Evolutionary conservation across 1,140 invertebrate species (phyloP).

Genomic region (Procambarus virginalis): DNA sequence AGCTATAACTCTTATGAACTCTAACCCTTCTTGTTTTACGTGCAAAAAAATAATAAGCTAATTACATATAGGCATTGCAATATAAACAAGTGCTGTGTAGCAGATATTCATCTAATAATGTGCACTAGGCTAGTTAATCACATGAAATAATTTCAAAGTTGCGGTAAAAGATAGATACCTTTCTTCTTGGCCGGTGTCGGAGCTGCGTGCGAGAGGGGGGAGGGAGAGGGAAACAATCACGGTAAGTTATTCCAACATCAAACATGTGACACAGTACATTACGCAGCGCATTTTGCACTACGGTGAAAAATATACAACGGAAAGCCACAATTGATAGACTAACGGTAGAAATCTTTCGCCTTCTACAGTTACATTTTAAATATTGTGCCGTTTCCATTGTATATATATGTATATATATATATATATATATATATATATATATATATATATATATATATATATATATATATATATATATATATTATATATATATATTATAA

Average conservation of each 20-base stretch:
- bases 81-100: neutral
- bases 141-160: neutral
- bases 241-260: neutral
- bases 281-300: no score
- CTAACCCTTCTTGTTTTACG: neutral
- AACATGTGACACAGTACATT: neutral
- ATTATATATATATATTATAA: no score
- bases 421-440: no score
- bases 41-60: neutral
- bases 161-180: slow-evolving; percentile 28
- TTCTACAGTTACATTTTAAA: no score
- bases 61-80: neutral
- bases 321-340: no score
- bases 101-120: neutral
- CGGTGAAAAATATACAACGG: no score
- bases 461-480: no score
- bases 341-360: no score
- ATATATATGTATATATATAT: no score
- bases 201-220: slow-evolving; percentile 39
- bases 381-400: no score
- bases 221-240: slow-evolving; percentile 11
- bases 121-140: neutral
- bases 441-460: no score
- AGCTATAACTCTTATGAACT: neutral
- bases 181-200: slow-evolving; percentile 53